phyloP scores from a whole-genome alignment of 1,140 invertebrate species.

The Orius insidiosus region DNA sequence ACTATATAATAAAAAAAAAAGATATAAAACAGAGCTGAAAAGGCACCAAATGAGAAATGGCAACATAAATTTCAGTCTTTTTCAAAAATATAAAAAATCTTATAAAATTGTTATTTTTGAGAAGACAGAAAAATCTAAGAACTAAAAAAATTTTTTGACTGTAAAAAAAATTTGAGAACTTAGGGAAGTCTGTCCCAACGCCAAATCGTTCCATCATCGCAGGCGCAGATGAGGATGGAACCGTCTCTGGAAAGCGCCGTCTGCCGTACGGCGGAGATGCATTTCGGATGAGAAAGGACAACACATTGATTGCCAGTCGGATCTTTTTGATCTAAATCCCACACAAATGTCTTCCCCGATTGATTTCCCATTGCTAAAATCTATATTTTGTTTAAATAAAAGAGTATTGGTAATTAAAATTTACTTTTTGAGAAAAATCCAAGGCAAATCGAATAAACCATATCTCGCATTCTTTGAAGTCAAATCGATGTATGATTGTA shows the following conservation, averaged over 20 bases:
- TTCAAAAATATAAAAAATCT: neutral
- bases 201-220: conserved; percentile 86
- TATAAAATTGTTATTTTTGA: neutral
- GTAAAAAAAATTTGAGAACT: too few species aligned
- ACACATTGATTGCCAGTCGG: conserved; percentile 55
- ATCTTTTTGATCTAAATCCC: conserved; percentile 78
- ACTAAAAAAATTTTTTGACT: too few species aligned
- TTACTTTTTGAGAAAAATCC: conserved; percentile 69
- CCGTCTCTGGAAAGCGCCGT: conserved; percentile 80
- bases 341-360: conserved; percentile 78
- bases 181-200: conserved; percentile 54
- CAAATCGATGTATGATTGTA: conserved; percentile 74
- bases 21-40: too few species aligned
- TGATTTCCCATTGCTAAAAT: conserved; percentile 85
- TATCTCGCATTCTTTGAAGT: conserved; percentile 92
- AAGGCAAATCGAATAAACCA: conserved; percentile 96
- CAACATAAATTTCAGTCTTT: neutral
- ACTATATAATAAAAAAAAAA: too few species aligned
- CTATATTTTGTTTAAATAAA: conserved; percentile 25
- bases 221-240: conserved; percentile 58
- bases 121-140: neutral
- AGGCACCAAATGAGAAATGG: too few species aligned
- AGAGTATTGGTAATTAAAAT: neutral
- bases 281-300: conserved; percentile 70
- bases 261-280: conserved; percentile 73